Evolutionary conservation across 1,140 invertebrate genomes (phyloP), one percentile per base, ranked within the genome.

Genomic region (Chelonus insularis): DNA sequence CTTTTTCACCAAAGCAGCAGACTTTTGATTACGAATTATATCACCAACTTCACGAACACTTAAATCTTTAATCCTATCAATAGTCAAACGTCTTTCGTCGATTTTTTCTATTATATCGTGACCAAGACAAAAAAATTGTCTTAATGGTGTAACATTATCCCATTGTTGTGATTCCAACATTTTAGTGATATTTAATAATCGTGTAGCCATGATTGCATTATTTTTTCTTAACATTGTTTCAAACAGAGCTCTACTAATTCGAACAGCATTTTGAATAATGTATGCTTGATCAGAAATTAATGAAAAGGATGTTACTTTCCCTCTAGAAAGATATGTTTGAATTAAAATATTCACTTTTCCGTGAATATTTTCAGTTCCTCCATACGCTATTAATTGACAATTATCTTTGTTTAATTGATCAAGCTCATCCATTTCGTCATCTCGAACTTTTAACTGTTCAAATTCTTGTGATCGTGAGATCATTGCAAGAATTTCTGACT

Each of bases 321-420:
- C 89, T 61, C 90, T 83, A 0, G 93, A 95, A 11, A 99, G 84
- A 76, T 91, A 95, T 0, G 93, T 91, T 80, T 99, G 97, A 62
- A 99, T 85, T 4, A 99, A 82, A 72, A 98, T 96, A 78, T 98
- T 98, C 16, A 99, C 96, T 88, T 99, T 99, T 57, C 95, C 96
- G 71, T 93, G 86, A 29, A 93, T 84, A 77, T 96, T 96, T 77
- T 97, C 96, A 12, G 87, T 86, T 1, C 93, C 91, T 11, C 93
- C 92, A 56, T 86, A 83, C 0, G 92, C 88, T 47, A 86, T 82
- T 18, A 95, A 78, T 68, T 91, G 86, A 75, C 95, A 97, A 70
- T 88, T 86, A 32, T 88, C 82, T 2, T 83, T 73, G 25, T 85
- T 81, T 14, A 96, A 78, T 29, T 87, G 80, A 69, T 97, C 93